A percentile compares a stretch with the other conserved stretches of the same genome.
Conservation (phyloP, 1,140 invertebrate genomes). For the Calosoma granatense region DNA sequence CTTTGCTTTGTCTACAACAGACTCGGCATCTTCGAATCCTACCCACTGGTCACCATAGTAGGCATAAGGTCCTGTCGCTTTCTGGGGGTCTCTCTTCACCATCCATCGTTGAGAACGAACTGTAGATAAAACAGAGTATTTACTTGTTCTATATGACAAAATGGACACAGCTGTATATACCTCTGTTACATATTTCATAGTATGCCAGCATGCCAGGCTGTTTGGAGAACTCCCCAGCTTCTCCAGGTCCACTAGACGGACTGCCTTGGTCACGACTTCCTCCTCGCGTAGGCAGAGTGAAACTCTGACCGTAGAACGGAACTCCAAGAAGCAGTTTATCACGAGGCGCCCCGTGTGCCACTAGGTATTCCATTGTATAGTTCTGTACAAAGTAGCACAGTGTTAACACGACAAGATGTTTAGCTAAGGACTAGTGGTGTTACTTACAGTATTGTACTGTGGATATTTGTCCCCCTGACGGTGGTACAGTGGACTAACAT, state of each 20-base stretch:
- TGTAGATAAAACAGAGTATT: conserved; percentile 20
- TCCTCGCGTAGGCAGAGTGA: conserved; percentile 49
- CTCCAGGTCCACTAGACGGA: conserved; percentile 56
- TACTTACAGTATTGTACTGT: conserved; percentile 67
- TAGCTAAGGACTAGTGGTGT: no score
- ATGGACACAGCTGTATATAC: conserved; percentile 31
- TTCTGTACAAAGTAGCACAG: conserved; percentile 45
- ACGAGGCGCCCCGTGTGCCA: conserved; percentile 60
- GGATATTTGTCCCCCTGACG: conserved; percentile 49
- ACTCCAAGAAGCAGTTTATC: conserved; percentile 78
- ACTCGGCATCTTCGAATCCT: conserved; percentile 74
- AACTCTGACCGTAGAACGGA: conserved; percentile 83
- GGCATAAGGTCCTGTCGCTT: conserved; percentile 61
- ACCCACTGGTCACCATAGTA: conserved; percentile 79
- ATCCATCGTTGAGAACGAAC: conserved; percentile 50
- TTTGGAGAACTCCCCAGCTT: conserved; percentile 69
- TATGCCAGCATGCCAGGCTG: conserved; percentile 85
- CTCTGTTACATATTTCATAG: conserved; percentile 78
- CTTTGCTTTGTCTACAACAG: conserved; percentile 62
- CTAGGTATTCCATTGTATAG: conserved; percentile 63
- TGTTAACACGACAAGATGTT: background rate
- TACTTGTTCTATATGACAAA: background rate
- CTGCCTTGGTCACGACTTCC: conserved; percentile 37
- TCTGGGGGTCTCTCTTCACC: conserved; percentile 38
- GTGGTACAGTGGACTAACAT: conserved; percentile 69